phyloP scores from a whole-genome alignment of 1,140 invertebrate genomes.

The Eubasilissa regina region DNA sequence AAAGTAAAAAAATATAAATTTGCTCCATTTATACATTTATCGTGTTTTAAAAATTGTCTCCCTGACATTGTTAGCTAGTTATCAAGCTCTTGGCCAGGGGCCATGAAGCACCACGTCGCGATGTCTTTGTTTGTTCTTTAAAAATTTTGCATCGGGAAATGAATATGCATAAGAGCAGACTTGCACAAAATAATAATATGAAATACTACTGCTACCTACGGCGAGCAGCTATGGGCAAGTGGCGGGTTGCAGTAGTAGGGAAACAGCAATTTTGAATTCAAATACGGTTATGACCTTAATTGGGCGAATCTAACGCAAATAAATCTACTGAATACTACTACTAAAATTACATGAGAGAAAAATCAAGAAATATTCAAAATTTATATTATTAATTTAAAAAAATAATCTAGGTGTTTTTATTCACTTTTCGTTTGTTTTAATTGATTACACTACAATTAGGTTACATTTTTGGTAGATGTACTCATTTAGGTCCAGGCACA shows the following conservation, averaged over 20 bases:
- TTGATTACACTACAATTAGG: too few species aligned
- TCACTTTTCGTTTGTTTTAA: too few species aligned
- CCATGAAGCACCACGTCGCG: neutral
- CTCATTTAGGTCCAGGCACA: too few species aligned
- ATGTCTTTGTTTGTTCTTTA: conserved; percentile 10
- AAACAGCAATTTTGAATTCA: neutral
- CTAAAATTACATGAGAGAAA: too few species aligned
- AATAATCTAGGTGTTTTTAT: too few species aligned
- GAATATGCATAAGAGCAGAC: conserved; percentile 1
- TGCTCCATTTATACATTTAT: too few species aligned
- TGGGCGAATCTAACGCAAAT: neutral
- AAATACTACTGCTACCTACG: neutral
- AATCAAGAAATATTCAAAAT: too few species aligned
- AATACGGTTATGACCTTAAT: neutral
- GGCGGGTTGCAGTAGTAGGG: too few species aligned
- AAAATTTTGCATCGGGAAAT: neutral
- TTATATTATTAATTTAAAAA: too few species aligned
- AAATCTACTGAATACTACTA: too few species aligned
- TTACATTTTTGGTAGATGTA: too few species aligned
- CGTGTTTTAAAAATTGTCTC: neutral
- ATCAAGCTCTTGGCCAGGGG: neutral
- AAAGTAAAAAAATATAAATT: too few species aligned
- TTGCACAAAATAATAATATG: neutral
- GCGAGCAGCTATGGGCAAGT: neutral
- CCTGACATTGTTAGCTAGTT: neutral